Percentiles rank a stretch among this genome's conserved stretches.
Conservation (phyloP, 1,140 invertebrate genomes). For the Venustaconcha ellipsiformis region DNA sequence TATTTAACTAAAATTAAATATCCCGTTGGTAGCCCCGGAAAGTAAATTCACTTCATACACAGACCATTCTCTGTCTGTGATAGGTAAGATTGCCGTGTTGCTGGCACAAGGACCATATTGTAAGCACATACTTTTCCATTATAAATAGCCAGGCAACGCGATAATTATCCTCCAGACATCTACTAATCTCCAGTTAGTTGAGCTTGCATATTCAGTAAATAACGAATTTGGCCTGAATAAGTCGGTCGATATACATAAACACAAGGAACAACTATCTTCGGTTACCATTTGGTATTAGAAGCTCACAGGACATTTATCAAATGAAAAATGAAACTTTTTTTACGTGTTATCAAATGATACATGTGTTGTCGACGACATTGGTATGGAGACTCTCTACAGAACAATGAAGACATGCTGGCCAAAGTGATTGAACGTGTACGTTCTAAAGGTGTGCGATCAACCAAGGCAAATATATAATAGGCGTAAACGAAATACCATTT, state of each 20-base stretch:
- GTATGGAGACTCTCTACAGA: neutral
- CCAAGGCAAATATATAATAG: conserved; percentile 19
- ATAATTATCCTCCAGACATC: too few relatives aligned
- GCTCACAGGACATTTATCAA: conserved; percentile 17
- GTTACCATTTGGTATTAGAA: conserved; percentile 5
- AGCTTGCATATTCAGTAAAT: too few relatives aligned
- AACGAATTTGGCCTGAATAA: too few relatives aligned
- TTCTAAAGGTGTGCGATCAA: neutral
- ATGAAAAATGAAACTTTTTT: conserved; percentile 5
- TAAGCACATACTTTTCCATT: neutral
- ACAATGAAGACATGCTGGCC: neutral
- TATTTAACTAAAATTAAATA: too few relatives aligned
- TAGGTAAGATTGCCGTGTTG: neutral
- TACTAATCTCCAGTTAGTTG: too few relatives aligned
- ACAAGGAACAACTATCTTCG: neutral
- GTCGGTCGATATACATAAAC: too few relatives aligned
- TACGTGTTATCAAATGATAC: neutral
- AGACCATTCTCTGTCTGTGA: neutral
- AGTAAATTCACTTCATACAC: conserved; percentile 7
- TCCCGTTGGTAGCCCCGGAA: neutral
- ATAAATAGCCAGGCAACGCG: too few relatives aligned
- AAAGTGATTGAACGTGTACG: neutral
- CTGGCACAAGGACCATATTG: neutral
- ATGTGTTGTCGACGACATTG: neutral
- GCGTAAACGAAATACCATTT: conserved; percentile 15